Conservation (phyloP, 1,140 invertebrate species). For the Ips typographus region DNA sequence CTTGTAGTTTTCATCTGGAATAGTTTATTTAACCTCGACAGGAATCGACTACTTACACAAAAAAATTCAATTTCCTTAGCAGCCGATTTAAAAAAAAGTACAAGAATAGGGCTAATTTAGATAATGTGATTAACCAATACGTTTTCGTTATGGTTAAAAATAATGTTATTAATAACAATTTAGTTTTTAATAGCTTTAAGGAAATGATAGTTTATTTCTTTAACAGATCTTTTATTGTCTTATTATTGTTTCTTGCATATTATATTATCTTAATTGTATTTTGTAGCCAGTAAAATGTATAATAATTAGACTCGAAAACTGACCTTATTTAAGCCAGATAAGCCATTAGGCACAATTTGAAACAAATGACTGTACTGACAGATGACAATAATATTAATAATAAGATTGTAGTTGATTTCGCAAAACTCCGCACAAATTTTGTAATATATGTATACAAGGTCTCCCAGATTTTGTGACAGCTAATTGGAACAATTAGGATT, state of each 20-base stretch:
- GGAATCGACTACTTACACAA: not conserved
- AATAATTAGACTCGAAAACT: too few species aligned
- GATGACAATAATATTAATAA: constrained; percentile 11
- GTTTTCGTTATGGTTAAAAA: constrained; percentile 40
- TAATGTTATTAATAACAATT: constrained; percentile 34
- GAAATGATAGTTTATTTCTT: constrained; percentile 39
- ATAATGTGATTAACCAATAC: constrained; percentile 48
- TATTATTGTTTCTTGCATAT: constrained; percentile 14
- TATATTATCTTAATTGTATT: too few species aligned
- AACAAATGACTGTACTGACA: constrained; percentile 42
- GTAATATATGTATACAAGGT: too few species aligned
- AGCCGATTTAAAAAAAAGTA: constrained; percentile 18
- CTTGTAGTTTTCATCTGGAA: too few species aligned
- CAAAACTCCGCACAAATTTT: too few species aligned
- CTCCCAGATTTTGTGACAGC: too few species aligned
- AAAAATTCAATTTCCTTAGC: not conserved
- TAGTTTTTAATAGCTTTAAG: constrained; percentile 37
- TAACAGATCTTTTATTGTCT: constrained; percentile 13
- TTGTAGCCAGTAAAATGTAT: too few species aligned
- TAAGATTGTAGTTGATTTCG: too few species aligned
- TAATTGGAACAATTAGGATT: not conserved
- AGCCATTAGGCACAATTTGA: constrained; percentile 41
- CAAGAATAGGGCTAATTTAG: constrained; percentile 33
- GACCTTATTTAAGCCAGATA: constrained; percentile 34
- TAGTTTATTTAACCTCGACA: not conserved